These are phyloP conservation scores for Amphipyra berbera DNA, from an alignment of 2,888 invertebrate genomes.

Conservation along the genomic window DNA sequence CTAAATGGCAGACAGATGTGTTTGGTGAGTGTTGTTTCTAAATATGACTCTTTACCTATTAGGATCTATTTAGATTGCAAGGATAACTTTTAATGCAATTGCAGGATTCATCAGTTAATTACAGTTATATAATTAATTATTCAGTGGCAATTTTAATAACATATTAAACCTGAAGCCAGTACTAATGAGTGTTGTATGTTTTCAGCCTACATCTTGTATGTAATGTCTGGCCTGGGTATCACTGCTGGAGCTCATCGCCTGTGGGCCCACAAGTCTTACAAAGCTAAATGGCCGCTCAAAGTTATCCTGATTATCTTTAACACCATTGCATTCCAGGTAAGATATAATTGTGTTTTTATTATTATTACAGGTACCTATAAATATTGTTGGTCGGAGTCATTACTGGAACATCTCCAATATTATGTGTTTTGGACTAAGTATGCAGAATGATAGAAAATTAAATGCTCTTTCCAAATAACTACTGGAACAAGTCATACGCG, in stretches of 20 bases:
- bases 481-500: too few species aligned
- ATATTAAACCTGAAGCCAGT: not conserved
- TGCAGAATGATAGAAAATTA: too few species aligned
- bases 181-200: conserved; percentile 15
- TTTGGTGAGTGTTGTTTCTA: conserved; percentile 90
- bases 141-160: too few species aligned
- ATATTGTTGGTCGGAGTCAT: too few species aligned
- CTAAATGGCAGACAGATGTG: conserved; percentile 92
- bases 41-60: conserved; percentile 2
- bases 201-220: conserved; percentile 93
- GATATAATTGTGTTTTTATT: conserved; percentile 7
- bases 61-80: too few species aligned
- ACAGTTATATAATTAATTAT: not conserved
- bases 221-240: conserved; percentile 96
- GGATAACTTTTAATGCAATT: too few species aligned
- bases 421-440: too few species aligned
- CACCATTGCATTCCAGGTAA: conserved; percentile 97
- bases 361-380: too few species aligned
- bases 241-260: conserved; percentile 99
- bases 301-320: conserved; percentile 95
- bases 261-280: conserved; percentile 99
- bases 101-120: not conserved
- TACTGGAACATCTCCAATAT: too few species aligned
- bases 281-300: conserved; percentile 97
- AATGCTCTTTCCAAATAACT: too few species aligned